Conservation (phyloP, 1,140 invertebrate species). For the Phymorhynchus buccinoides region DNA sequence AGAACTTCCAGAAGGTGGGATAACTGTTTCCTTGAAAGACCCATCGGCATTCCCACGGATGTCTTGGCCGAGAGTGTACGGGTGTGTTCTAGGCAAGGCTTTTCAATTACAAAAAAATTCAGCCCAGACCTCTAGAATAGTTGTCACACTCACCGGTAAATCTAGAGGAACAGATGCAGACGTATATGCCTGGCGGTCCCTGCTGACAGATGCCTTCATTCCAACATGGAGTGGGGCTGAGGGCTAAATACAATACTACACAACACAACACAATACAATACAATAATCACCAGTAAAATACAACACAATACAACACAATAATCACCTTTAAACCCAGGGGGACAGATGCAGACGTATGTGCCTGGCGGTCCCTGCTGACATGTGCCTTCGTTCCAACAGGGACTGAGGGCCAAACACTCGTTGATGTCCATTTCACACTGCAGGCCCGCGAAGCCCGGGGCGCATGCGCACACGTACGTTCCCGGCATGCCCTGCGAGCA, state of each 20-base stretch:
- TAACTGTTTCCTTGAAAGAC: too few species aligned
- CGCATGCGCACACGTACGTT: slow-evolving; percentile 47
- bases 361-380: slow-evolving; percentile 72
- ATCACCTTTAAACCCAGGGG: slow-evolving; percentile 77
- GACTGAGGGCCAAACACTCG: slow-evolving; percentile 52
- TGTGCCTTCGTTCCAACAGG: slow-evolving; percentile 58
- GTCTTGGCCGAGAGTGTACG: too few species aligned
- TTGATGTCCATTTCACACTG: slow-evolving; percentile 58
- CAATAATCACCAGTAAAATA: too few species aligned
- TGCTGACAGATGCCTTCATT: slow-evolving; percentile 69
- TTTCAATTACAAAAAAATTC: too few species aligned
- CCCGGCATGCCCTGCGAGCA: slow-evolving; percentile 46
- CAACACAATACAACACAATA: too few species aligned
- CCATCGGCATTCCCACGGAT: too few species aligned
- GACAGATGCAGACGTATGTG: slow-evolving; percentile 83
- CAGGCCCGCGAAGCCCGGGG: slow-evolving; percentile 41
- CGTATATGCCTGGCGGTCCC: slow-evolving; percentile 63
- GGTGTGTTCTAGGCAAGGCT: too few species aligned
- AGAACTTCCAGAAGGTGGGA: too few species aligned
- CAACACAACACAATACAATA: too few species aligned
- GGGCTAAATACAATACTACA: too few species aligned
- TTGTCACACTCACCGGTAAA: slow-evolving; percentile 53
- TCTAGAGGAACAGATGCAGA: slow-evolving; percentile 88
- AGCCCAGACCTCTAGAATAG: too few species aligned
- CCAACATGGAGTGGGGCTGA: slow-evolving; percentile 55